phyloP scores from a whole-genome alignment of 2,113 vertebrate genomes.

The Aramus guarauna region DNA sequence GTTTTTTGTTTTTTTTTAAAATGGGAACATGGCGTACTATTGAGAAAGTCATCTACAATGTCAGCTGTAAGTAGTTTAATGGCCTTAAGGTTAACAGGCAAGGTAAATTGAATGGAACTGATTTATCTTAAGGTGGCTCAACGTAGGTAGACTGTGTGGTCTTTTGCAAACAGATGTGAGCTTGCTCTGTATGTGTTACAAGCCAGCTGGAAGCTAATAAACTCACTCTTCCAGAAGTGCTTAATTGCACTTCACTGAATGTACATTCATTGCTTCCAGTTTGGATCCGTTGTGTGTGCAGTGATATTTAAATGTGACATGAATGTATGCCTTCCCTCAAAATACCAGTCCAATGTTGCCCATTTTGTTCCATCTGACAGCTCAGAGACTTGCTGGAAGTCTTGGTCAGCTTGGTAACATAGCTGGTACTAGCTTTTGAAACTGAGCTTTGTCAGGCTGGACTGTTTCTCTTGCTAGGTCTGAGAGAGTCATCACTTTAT shows the following conservation, averaged over 20 bases:
- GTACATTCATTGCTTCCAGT: background rate
- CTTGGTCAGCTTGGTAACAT: background rate
- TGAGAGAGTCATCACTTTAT: background rate
- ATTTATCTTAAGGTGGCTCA: background rate
- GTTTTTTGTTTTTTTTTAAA: no score
- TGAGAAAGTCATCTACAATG: background rate
- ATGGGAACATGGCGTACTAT: fast-evolving
- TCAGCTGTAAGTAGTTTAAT: background rate
- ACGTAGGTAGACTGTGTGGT: fast-evolving
- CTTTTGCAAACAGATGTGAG: background rate
- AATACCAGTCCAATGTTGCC: background rate
- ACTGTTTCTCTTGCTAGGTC: background rate
- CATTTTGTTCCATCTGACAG: background rate
- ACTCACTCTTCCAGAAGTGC: background rate
- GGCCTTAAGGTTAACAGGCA: background rate
- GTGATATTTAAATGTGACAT: background rate
- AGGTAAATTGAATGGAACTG: background rate
- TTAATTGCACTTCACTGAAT: background rate
- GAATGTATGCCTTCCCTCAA: background rate
- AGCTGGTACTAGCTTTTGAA: background rate
- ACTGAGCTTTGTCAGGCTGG: background rate
- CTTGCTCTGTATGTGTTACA: background rate
- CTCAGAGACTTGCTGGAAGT: background rate
- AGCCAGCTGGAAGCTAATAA: background rate
- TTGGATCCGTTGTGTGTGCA: background rate